These are phyloP conservation scores for Hydroisotoma schaefferi DNA, from an alignment of 2,888 invertebrate species.

Conservation along the genomic window DNA sequence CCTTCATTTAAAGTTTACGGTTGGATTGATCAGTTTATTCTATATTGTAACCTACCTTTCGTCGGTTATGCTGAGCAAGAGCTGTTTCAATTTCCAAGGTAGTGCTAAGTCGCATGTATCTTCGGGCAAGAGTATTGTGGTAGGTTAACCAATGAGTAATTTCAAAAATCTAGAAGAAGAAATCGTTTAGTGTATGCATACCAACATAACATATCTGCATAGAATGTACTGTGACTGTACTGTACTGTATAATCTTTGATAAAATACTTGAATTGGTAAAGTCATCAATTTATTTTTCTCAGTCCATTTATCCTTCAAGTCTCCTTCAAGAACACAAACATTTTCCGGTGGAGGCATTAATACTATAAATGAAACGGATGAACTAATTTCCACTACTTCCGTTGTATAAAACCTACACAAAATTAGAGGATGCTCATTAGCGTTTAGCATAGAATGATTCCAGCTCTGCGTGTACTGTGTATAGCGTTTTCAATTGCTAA, in stretches of 20 bases:
- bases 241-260: not conserved
- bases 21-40: not conserved
- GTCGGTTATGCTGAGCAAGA: constrained; percentile 84
- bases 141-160: constrained; percentile 95
- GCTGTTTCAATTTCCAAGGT: constrained; percentile 88
- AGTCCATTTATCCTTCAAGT: constrained; percentile 65
- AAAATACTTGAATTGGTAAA: constrained; percentile 74
- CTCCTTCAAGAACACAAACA: constrained; percentile 80
- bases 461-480: not conserved
- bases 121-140: constrained; percentile 80
- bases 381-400: constrained; percentile 88
- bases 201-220: too few relatives aligned
- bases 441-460: not conserved
- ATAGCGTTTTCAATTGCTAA: not conserved
- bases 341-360: constrained; percentile 88
- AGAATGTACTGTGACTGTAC: too few relatives aligned
- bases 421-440: not conserved
- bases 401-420: constrained; percentile 74
- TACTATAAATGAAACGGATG: constrained; percentile 85
- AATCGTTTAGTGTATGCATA: too few relatives aligned
- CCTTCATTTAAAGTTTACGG: constrained; percentile 1
- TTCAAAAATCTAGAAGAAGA: constrained; percentile 60
- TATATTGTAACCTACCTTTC: constrained; percentile 60
- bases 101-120: constrained; percentile 89
- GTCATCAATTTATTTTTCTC: constrained; percentile 82